phyloP scores from a whole-genome alignment of 2,888 invertebrate species.

The Brachycybe producta region DNA sequence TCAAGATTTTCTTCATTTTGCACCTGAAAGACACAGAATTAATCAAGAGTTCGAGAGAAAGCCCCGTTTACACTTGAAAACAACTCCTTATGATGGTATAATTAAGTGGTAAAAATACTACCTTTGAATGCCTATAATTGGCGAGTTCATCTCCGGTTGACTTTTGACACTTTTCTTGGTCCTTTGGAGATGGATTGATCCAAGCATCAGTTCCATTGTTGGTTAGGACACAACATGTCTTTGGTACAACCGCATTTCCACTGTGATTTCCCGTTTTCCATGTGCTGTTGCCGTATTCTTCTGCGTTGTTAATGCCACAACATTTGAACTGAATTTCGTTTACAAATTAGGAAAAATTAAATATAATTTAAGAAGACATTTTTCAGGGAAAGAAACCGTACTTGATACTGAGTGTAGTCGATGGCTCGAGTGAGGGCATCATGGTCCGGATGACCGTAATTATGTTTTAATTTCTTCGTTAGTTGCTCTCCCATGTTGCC shows the following conservation, averaged over 20 bases:
- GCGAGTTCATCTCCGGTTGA: too few species aligned
- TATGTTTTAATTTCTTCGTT: constrained; percentile 29
- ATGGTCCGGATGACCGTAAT: constrained; percentile 34
- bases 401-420: constrained; percentile 39
- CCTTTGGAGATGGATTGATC: constrained; percentile 26
- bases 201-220: constrained; percentile 25
- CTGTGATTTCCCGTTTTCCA: constrained; percentile 26
- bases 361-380: background rate
- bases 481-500: constrained; percentile 34
- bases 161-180: constrained; percentile 27
- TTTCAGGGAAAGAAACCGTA: constrained; percentile 20
- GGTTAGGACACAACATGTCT: constrained; percentile 27
- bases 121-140: constrained; percentile 33
- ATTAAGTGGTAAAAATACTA: constrained; percentile 21
- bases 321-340: constrained; percentile 28
- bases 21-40: background rate
- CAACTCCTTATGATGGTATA: background rate
- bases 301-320: constrained; percentile 36
- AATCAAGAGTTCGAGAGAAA: too few species aligned
- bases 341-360: too few species aligned
- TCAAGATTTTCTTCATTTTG: too few species aligned
- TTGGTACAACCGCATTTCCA: constrained; percentile 23
- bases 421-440: constrained; percentile 36
- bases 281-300: constrained; percentile 36
- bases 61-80: too few species aligned